Conservation (phyloP, 2,797 vertebrate species). For the Micromesistius poutassou region DNA sequence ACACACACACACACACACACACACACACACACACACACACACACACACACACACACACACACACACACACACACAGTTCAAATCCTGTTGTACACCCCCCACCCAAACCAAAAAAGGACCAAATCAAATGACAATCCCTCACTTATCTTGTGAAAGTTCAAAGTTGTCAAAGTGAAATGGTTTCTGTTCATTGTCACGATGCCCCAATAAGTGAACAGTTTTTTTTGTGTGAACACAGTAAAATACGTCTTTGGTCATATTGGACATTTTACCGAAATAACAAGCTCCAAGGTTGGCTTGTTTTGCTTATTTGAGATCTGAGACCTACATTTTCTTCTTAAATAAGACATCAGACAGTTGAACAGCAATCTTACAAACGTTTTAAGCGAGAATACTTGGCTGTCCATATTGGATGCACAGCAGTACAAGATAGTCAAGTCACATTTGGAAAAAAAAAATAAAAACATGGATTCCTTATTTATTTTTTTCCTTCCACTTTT, state of each 20-base stretch:
- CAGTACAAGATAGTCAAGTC: slow-evolving; percentile 72
- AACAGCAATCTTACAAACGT: slow-evolving; percentile 69
- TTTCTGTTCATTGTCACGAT: not conserved
- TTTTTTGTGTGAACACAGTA: too few relatives aligned
- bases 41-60: not conserved
- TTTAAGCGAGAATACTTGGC: slow-evolving; percentile 48
- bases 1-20: not conserved
- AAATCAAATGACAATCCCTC: not conserved
- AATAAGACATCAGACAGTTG: slow-evolving; percentile 71
- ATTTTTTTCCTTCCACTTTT: slow-evolving; percentile 6
- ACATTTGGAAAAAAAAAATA: slow-evolving; percentile 68
- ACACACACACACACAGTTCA: not conserved
- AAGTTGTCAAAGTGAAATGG: not conserved
- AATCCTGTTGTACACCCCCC: not conserved
- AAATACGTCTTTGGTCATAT: slow-evolving; percentile 75
- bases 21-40: not conserved
- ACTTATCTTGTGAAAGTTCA: not conserved
- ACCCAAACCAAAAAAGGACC: not conserved
- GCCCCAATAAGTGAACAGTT: too few relatives aligned
- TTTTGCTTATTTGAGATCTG: slow-evolving; percentile 43
- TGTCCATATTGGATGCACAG: slow-evolving; percentile 75
- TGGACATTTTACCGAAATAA: slow-evolving; percentile 60
- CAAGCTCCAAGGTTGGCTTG: slow-evolving; percentile 47
- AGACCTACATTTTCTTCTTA: slow-evolving; percentile 51
- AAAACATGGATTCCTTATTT: slow-evolving; percentile 10